Evolutionary conservation across 1,140 invertebrate genomes (phyloP), one percentile per base, ranked within the genome.

Genomic region (Mercenaria mercenaria): DNA sequence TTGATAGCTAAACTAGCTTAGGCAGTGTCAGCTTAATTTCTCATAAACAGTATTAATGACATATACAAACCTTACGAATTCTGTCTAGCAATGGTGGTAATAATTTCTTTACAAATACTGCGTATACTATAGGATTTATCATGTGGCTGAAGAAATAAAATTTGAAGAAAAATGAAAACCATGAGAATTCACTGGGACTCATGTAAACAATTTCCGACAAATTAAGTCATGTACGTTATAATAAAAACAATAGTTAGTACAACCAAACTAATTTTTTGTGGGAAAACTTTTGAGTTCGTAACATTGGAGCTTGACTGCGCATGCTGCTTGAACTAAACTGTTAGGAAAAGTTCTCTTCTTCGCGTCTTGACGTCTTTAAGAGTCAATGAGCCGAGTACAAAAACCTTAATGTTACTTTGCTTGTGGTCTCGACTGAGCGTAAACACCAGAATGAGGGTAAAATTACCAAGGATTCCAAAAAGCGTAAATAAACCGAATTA

Each of bases 71-170:
- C 8, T 64, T 15, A 23, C n/a, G 4, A 4, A 83, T 47, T 50
- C 39, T 83, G 2, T 43, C 39, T 52, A 26, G 69, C 34, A 83
- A 37, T 34, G 41, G 69, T 0, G 67, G 69, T 43, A 72, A 6
- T 15, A 87, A 39, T 26, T 52, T 77, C 41, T 77, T 87, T 10
- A 77, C 85, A 77, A 87, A 77, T 41, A 87, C 39, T 18, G 74
- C 72, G 39, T 87, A 87, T 23, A 87, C 74, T 0, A 87, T 4
- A 0, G 85, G 85, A 79, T 87, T 87, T n/a, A 87, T 87, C 72
- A 87, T 87, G 26, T 87, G 72, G 39, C 79, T 87, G 59, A 87
- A 59, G 34, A 87, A 87, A 64, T 87, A 87, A 47, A 87, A 43
- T 47, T 74, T 59, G 50, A 64, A 77, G 47, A 59, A 64, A 76